These are phyloP conservation scores for Suncus etruscus DNA, from an alignment of 2,113 vertebrate species.

Conservation along the genomic window DNA sequence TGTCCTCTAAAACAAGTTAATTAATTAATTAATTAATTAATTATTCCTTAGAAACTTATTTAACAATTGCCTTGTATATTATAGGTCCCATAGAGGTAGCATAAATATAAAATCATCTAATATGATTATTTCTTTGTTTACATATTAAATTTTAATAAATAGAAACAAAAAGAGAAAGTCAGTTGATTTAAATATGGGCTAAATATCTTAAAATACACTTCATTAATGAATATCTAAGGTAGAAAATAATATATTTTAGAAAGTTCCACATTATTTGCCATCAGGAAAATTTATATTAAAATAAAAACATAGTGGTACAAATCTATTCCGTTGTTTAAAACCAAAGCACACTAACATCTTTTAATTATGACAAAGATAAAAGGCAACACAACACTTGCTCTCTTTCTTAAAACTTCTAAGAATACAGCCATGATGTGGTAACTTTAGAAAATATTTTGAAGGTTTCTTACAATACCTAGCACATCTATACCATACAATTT, in stretches of 20 bases:
- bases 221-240: not conserved
- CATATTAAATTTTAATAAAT: slow-evolving; percentile 18
- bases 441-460: not conserved
- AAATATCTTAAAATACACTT: not conserved
- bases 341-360: not conserved
- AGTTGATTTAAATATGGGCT: not conserved
- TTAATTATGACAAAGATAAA: not conserved
- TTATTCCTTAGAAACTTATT: too few relatives aligned
- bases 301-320: not conserved
- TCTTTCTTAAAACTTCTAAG: not conserved
- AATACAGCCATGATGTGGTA: not conserved
- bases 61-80: not conserved
- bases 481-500: not conserved
- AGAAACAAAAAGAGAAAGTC: not conserved
- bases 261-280: not conserved
- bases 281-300: not conserved
- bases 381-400: not conserved
- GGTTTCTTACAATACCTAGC: not conserved
- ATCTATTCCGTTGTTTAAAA: not conserved
- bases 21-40: too few relatives aligned
- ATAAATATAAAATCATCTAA: not conserved
- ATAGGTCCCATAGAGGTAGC: slow-evolving; percentile 1
- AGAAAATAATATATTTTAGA: not conserved
- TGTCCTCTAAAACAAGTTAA: too few relatives aligned
- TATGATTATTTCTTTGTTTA: not conserved